Evolutionary conservation across 2,797 vertebrate species (phyloP), one percentile per base, ranked within the genome.

Genomic region (Cynodonichthys magdalenae): DNA sequence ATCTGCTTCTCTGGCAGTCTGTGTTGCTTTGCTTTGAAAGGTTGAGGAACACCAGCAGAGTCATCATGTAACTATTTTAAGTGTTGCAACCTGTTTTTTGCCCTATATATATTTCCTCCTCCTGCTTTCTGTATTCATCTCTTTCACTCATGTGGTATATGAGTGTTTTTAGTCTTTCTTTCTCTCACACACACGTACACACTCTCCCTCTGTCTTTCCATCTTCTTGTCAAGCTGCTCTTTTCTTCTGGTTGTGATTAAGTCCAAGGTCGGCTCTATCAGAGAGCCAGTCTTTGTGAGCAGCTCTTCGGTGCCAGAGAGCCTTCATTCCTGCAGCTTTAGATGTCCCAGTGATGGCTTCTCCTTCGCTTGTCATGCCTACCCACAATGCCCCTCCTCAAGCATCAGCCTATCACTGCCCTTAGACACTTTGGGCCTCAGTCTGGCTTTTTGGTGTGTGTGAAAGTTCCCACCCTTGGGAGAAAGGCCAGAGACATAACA

Each of bases 191-290:
- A n/a, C 53, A 41, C 45, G 47, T 51, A 44, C 49, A 51, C 63
- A 24, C 51, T 5, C 66, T 19, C 63, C 6, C 59, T 67, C 55
- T 63, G 58, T 86, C 83, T 81, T 80, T 89, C 85, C 75, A 81
- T 89, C 84, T 89, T 87, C 72, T 79, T 84, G 87, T 89, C 87
- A 80, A 84, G 76, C 63, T 63, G 74, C 82, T 87, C 82, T 75
- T 81, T 84, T 84, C 86, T 88, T 90, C 87, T 91, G 89, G 73
- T 87, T 83, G 87, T 89, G 85, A 90, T 91, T 90, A 91, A 87
- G 79, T 83, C 83, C 85, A 87, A 89, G 87, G 87, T 89, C 85
- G 74, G 77, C 60, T 78, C 73, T 84, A 87, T 89, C 88, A 88
- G 75, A 84, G 83, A 76, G 70, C 69, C 75, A 77, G 83, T 84